Evolutionary conservation across 2,113 vertebrate genomes (phyloP).

Genomic region (Poecilia latipinna): DNA sequence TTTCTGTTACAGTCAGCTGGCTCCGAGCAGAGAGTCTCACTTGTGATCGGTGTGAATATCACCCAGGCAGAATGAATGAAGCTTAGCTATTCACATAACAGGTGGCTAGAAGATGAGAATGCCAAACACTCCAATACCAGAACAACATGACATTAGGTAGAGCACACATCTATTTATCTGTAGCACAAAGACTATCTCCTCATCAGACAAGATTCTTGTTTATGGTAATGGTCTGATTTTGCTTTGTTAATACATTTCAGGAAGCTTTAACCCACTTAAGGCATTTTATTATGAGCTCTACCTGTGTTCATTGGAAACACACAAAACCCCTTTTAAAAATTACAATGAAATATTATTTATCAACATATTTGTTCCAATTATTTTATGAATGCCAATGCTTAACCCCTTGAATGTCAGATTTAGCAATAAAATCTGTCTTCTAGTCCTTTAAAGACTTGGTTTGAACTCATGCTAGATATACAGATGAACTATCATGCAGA

Average conservation of each 20-base stretch:
- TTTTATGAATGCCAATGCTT: no score
- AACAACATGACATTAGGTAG: neutral
- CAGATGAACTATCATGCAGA: no score
- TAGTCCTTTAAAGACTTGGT: no score
- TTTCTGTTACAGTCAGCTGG: conserved; percentile 50
- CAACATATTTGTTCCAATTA: no score
- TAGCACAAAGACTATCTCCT: neutral
- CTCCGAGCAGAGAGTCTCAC: conserved; percentile 52
- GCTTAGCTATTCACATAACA: conserved; percentile 48
- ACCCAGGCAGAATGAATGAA: conserved; percentile 43
- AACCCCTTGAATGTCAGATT: no score
- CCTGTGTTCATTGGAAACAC: no score
- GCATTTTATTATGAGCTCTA: no score
- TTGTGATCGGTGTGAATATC: conserved; percentile 56
- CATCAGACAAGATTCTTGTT: neutral
- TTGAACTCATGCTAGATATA: no score
- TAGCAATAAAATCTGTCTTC: no score
- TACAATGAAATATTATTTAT: no score
- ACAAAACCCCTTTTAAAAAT: no score
- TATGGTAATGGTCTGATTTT: neutral
- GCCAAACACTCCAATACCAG: neutral
- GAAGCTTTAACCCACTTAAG: neutral
- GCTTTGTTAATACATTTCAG: neutral
- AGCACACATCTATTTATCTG: neutral
- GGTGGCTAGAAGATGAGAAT: conserved; percentile 42